Percentiles rank a stretch among this genome's conserved stretches.
These are phyloP conservation scores for Ryuthela nishihirai DNA, from an alignment of 2,888 invertebrate species.

Conservation along the genomic window DNA sequence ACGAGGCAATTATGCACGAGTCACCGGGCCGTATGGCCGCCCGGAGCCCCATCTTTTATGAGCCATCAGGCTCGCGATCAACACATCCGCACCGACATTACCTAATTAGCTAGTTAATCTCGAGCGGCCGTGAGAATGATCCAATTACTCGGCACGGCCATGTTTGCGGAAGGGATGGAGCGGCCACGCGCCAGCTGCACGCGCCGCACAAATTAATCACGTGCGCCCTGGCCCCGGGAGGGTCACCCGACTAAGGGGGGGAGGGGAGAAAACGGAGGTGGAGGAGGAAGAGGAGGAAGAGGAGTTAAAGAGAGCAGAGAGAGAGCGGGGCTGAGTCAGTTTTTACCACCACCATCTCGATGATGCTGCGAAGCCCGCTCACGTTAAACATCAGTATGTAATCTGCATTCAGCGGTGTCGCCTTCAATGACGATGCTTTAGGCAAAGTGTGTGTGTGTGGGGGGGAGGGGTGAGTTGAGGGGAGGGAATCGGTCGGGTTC, in stretches of 20 bases:
- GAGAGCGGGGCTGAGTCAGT: too few relatives aligned
- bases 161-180: slow-evolving; percentile 34
- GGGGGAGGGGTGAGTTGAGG: neutral
- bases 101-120: slow-evolving; percentile 38
- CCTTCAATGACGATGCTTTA: neutral
- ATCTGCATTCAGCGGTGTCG: neutral
- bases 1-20: slow-evolving; percentile 37
- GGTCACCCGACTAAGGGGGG: neutral
- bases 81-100: slow-evolving; percentile 32
- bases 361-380: too few relatives aligned
- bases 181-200: slow-evolving; percentile 16
- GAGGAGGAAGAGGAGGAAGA: neutral
- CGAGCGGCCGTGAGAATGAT: slow-evolving; percentile 28
- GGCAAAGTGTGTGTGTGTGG: slow-evolving; percentile 1
- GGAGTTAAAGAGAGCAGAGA: too few relatives aligned
- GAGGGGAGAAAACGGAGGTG: neutral
- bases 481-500: too few relatives aligned
- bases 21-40: slow-evolving; percentile 8
- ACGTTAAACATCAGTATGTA: neutral
- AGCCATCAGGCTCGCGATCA: slow-evolving; percentile 11
- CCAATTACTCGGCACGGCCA: slow-evolving; percentile 16
- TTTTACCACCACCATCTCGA: too few relatives aligned
- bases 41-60: slow-evolving; percentile 9
- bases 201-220: slow-evolving; percentile 19
- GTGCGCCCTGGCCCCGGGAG: slow-evolving; percentile 1